Evolutionary conservation across 2,113 vertebrate genomes (phyloP), one percentile per base, ranked within the genome.

Genomic region (Mohoua ochrocephala): DNA sequence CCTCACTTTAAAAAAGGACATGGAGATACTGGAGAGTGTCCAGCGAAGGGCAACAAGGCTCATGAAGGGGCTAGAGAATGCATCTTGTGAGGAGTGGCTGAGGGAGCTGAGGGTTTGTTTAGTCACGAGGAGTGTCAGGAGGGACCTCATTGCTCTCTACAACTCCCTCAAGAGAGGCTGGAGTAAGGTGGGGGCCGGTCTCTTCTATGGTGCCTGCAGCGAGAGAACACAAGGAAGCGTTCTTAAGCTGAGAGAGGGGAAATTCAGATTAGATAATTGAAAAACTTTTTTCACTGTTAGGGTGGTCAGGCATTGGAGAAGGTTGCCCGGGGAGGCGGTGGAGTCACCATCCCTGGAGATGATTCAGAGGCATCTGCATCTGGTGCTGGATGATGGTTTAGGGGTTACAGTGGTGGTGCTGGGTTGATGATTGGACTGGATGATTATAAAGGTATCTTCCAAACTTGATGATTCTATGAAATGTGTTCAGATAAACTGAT

Each of bases 161-260:
- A 77, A 6, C 17, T 59, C 37, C 42, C 63, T 87, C 39, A 21
- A 68, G 35, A n/a, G 45, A 60, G 45, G 22, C 1, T 67, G 45
- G n/a, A 45, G 19, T 52, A 28, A 82, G 33, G 11, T 31, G 16
- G 9, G 9, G 28, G 24, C 24, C 4, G 3, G 11, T 53, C 45
- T 41, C 24, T 52, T 39, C 24, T 27, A 4, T 0, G 0, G 4
- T n/a, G 12, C 23, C 45, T 60, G 28, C n/a, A 41, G 24, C 22
- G 45, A 82, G 28, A 47, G n/a, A 30, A 13, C 53, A 39, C 15
- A 7, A 53, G n/a, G 24, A 75, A 30, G 26, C 37, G 60, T 30
- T 65, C 61, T 68, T 45, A 60, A 53, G 5, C 2, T 60, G 61
- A 53, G 78, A 59, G 7, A 17, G 53, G 22, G 37, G 7, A 45